phyloP scores from a whole-genome alignment of 35 echinoderm and acorn worm species.

The Nesometra sesokonis region DNA sequence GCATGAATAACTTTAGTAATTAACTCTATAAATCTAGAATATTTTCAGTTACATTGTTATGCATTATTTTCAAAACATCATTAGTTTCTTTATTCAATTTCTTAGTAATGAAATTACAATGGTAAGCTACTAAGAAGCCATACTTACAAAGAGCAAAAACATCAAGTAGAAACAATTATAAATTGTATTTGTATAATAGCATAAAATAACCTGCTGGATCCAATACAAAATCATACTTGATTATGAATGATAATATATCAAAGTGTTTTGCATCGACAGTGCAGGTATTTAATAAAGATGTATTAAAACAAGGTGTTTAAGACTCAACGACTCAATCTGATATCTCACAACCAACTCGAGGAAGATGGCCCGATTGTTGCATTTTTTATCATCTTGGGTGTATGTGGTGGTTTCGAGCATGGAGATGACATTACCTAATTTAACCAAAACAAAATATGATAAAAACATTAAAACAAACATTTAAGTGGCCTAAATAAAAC shows the following conservation, averaged over 20 bases:
- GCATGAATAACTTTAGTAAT: too few relatives aligned
- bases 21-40: too few relatives aligned
- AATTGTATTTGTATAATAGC: background rate
- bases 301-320: background rate
- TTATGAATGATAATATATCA: background rate
- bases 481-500: too few relatives aligned
- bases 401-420: conserved; percentile 30
- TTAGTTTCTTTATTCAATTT: too few relatives aligned
- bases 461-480: too few relatives aligned
- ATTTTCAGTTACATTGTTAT: too few relatives aligned
- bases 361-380: conserved; percentile 47
- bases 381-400: conserved; percentile 60
- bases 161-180: too few relatives aligned
- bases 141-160: too few relatives aligned
- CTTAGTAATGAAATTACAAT: too few relatives aligned
- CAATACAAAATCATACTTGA: background rate
- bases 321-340: background rate
- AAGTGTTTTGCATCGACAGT: background rate
- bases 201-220: background rate
- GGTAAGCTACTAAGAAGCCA: too few relatives aligned
- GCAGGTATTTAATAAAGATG: background rate
- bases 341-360: background rate
- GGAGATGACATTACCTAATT: conserved; percentile 25
- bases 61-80: too few relatives aligned
- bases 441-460: too few relatives aligned